Evolutionary conservation across 2,113 vertebrate species (phyloP), one percentile per base, ranked within the genome.

Genomic region (Poeciliopsis occidentalis): DNA sequence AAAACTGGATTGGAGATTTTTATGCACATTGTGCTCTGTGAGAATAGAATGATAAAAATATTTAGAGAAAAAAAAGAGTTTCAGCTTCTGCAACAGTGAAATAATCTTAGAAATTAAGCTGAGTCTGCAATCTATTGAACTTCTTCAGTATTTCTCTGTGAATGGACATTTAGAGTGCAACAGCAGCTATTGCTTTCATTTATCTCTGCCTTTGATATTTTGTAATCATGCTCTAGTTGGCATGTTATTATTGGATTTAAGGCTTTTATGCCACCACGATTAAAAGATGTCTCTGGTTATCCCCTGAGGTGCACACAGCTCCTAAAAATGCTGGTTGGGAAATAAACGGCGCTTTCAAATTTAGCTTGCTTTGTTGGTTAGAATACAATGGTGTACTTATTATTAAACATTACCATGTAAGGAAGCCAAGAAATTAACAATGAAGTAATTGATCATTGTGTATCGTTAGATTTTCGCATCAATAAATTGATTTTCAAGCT

Each of bases 201-300:
- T 79, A 79, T 12, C 51, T 81, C 80, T 63, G 66, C 75, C 64
- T 87, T 85, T 87, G 72, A 75, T 79, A 69, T 71, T 81, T 79
- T 78, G 81, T 77, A 79, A 85, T 85, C 85, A 84, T 84, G 82
- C 85, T 89, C 85, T 71, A 84, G 87, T 87, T 89, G 85, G 84
- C 85, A 71, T 85, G 71, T 84, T 84, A 75, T 84, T 81, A 89
- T 54, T 27, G 64, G 62, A 60, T 61, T 57, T 74, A 79, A 82
- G 64, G 67, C 75, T 85, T 88, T 89, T 81, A 79, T 68, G 73
- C 37, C 67, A 63, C 27, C 67, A 69, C 12, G 39, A 79, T 87
- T 85, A 85, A 76, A 88, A 76, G 75, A 85, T 64, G 68, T 62
- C 64, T 60, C 47, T 64, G 62, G 64, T 64, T 76, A 54, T 67